Evolutionary conservation across 2,113 vertebrate species (phyloP).

Genomic region (Donacobius atricapilla): DNA sequence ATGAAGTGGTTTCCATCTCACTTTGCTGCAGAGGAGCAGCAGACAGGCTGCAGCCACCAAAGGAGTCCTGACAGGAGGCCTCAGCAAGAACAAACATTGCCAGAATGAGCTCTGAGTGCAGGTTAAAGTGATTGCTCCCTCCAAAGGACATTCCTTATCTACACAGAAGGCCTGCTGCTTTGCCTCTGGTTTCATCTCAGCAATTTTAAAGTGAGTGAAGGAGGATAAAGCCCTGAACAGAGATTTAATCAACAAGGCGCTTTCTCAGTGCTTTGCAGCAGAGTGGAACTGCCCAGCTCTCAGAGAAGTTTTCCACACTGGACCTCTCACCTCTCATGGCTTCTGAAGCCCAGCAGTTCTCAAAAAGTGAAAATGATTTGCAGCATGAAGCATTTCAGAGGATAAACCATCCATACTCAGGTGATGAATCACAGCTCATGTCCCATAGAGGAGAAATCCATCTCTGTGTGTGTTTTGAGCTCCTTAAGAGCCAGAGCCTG

Average conservation of each 20-base stretch:
- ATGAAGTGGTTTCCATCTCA: background rate
- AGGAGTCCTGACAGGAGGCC: background rate
- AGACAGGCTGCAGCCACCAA: background rate
- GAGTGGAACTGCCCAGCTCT: background rate
- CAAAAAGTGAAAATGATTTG: background rate
- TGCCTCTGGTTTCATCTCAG: constrained; percentile 16
- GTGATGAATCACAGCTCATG: background rate
- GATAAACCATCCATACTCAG: background rate
- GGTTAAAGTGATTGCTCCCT: background rate
- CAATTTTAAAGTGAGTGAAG: background rate
- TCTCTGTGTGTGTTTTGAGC: background rate
- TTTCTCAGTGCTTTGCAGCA: background rate
- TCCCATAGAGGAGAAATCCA: background rate
- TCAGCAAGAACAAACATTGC: background rate
- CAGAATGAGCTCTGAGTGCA: background rate
- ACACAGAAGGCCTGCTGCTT: background rate
- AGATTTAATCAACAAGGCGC: background rate
- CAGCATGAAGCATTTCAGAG: background rate
- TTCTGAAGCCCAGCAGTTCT: background rate
- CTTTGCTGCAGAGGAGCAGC: background rate
- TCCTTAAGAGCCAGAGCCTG: background rate
- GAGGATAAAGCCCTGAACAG: background rate
- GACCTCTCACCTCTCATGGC: background rate
- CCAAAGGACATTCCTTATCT: background rate
- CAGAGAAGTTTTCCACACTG: background rate